Evolutionary conservation across 2,888 invertebrate species (phyloP).

Genomic region (Lochmaea crataegi): DNA sequence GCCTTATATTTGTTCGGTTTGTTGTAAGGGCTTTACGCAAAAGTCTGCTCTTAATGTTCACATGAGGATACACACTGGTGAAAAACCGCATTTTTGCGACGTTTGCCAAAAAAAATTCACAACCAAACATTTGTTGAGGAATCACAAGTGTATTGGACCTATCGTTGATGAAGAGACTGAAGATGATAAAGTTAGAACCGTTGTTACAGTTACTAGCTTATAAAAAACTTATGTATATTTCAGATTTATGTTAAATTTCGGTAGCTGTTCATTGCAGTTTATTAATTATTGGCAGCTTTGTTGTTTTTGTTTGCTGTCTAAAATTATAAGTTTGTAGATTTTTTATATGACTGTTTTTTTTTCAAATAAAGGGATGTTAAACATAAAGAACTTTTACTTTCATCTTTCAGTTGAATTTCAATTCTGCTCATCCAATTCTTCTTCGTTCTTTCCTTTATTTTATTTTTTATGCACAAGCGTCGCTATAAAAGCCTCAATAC

Average conservation of each 20-base stretch:
- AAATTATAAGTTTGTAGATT: neutral
- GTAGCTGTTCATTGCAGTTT: neutral
- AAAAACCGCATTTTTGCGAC: constrained; percentile 68
- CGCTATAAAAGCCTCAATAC: too few species aligned
- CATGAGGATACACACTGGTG: constrained; percentile 60
- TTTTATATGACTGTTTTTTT: neutral
- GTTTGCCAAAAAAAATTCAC: constrained; percentile 55
- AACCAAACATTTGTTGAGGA: constrained; percentile 52
- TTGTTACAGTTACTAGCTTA: constrained; percentile 8
- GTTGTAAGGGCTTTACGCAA: constrained; percentile 68
- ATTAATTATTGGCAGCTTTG: neutral
- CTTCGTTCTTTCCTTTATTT: too few species aligned
- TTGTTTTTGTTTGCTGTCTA: neutral
- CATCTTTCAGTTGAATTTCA: too few species aligned
- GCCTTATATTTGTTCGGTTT: constrained; percentile 60
- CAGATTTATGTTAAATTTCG: neutral
- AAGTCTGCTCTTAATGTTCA: constrained; percentile 68
- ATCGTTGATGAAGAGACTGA: constrained; percentile 52
- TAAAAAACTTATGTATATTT: constrained; percentile 18
- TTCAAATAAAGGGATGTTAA: neutral
- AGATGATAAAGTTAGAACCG: constrained; percentile 59
- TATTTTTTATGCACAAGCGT: too few species aligned
- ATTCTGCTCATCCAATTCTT: too few species aligned
- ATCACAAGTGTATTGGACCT: constrained; percentile 50
- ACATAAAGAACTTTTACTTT: neutral